Evolutionary conservation across 1,140 invertebrate species (phyloP).

Genomic region (Drosophila oshimai): DNA sequence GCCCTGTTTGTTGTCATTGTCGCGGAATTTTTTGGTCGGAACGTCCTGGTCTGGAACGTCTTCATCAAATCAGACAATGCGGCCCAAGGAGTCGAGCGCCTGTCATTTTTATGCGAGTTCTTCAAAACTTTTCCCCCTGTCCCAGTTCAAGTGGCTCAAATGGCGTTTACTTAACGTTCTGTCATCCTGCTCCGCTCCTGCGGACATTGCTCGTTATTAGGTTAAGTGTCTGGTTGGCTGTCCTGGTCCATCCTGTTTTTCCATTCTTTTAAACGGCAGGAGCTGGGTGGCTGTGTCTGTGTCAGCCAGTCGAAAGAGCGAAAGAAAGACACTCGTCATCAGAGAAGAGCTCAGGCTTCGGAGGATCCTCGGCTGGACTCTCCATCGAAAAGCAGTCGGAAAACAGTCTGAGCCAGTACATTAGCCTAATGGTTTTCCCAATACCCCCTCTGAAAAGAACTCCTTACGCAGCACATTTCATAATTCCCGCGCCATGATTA

Average conservation of each 20-base stretch:
- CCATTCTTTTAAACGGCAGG: too few species aligned
- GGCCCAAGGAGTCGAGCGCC: slow-evolving; percentile 28
- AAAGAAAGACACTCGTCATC: slow-evolving; percentile 8
- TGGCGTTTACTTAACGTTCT: slow-evolving; percentile 77
- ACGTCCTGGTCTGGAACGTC: slow-evolving; percentile 45
- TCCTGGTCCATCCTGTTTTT: slow-evolving; percentile 2
- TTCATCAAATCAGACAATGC: slow-evolving; percentile 70
- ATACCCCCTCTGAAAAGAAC: not conserved
- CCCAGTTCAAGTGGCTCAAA: slow-evolving; percentile 38
- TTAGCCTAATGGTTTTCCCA: slow-evolving; percentile 69
- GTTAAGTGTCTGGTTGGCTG: slow-evolving; percentile 73
- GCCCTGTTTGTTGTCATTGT: slow-evolving; percentile 71
- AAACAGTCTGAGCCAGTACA: slow-evolving; percentile 44
- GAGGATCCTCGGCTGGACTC: not conserved
- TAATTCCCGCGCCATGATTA: slow-evolving; percentile 78
- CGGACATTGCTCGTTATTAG: slow-evolving; percentile 63
- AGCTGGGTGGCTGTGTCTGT: not conserved
- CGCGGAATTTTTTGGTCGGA: slow-evolving; percentile 46
- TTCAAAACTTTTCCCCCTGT: slow-evolving; percentile 66
- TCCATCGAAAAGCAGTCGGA: too few species aligned
- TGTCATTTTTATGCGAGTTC: slow-evolving; percentile 80
- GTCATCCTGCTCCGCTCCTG: slow-evolving; percentile 37
- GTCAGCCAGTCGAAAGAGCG: not conserved
- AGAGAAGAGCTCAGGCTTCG: too few species aligned
- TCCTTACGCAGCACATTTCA: slow-evolving; percentile 75